A percentile compares a stretch with the other conserved stretches of the same genome.
Evolutionary conservation across 2,888 invertebrate genomes (phyloP).

Genomic region (Archips crataeganus): DNA sequence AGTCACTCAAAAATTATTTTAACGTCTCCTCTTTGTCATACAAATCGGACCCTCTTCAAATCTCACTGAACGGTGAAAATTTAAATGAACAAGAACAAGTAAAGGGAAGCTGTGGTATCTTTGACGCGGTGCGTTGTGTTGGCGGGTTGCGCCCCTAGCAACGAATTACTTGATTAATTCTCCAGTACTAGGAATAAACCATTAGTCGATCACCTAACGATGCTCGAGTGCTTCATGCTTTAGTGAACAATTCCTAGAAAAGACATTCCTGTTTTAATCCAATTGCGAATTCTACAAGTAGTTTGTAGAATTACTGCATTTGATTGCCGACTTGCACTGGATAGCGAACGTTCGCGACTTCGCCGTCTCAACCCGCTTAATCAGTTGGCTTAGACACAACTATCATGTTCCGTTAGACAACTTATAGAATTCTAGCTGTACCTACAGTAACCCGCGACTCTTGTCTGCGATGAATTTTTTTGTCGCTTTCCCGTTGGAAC

Average conservation of each 20-base stretch:
- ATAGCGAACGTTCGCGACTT: background rate
- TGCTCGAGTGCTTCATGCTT: background rate
- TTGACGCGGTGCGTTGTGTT: conserved; percentile 30
- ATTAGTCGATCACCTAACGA: background rate
- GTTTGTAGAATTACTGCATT: background rate
- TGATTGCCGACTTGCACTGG: background rate
- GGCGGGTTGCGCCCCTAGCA: background rate
- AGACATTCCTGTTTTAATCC: background rate
- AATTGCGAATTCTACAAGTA: background rate
- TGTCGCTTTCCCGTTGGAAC: too few relatives aligned
- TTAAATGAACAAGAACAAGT: conserved; percentile 37
- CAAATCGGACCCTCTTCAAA: conserved; percentile 39
- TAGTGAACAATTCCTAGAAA: background rate
- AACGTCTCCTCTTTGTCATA: conserved; percentile 34
- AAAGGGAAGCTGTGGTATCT: conserved; percentile 16
- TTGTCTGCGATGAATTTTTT: too few relatives aligned
- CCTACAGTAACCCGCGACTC: too few relatives aligned
- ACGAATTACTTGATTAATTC: background rate
- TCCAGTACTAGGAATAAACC: background rate
- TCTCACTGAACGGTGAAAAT: conserved; percentile 32
- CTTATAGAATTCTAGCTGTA: background rate
- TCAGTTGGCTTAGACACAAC: background rate
- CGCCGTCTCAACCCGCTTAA: conserved; percentile 1
- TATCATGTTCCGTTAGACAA: background rate
- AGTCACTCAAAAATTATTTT: conserved; percentile 32